Percentiles rank a stretch among this genome's conserved stretches.
These are phyloP conservation scores for Lithophane ornitopus DNA, from an alignment of 2,888 invertebrate genomes.

Conservation along the genomic window DNA sequence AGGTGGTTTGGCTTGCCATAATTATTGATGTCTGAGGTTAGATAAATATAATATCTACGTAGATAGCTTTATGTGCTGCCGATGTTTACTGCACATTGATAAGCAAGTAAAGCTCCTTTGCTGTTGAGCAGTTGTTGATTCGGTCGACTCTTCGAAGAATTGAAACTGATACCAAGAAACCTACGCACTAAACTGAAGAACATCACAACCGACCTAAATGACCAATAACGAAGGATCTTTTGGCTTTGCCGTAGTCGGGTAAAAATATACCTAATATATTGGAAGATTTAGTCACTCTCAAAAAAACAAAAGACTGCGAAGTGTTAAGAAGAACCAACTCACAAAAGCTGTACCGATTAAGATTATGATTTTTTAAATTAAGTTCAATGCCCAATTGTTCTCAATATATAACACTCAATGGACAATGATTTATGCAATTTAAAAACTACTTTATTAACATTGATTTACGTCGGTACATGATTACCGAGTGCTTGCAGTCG, in stretches of 20 bases:
- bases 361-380: conserved; percentile 55
- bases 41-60: too few relatives aligned
- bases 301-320: background rate
- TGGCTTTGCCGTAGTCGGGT: too few relatives aligned
- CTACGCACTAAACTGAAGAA: too few relatives aligned
- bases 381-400: conserved; percentile 58
- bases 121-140: background rate
- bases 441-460: conserved; percentile 54
- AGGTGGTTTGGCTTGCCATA: background rate
- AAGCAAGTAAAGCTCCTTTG: background rate
- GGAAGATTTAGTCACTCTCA: background rate
- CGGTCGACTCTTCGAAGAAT: background rate
- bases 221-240: background rate
- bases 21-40: too few relatives aligned
- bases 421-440: conserved; percentile 61
- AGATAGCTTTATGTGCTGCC: background rate
- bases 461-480: conserved; percentile 58
- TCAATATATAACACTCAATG: conserved; percentile 55
- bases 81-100: background rate
- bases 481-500: conserved; percentile 29
- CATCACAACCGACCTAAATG: background rate
- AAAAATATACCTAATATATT: background rate
- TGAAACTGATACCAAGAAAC: background rate
- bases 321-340: background rate
- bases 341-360: conserved; percentile 1